Base-by-base conservation (phyloP, 1,140 invertebrate species). In the Drosophila triauraria region DNA sequence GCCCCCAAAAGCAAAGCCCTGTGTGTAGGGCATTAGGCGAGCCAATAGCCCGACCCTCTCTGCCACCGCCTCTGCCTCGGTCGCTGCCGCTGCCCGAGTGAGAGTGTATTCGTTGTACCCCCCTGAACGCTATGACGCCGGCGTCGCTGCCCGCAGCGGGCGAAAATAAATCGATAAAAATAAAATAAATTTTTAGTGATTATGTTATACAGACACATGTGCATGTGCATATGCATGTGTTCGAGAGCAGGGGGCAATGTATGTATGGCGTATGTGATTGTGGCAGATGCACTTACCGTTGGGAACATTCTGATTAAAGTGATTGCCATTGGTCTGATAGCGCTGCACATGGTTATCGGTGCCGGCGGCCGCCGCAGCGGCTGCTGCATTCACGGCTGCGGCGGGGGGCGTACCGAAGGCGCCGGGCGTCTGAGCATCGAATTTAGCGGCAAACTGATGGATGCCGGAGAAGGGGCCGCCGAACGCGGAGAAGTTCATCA, bases 401-500 rank as follows among this genome's bases (percentile, higher is more conserved):
- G 67, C 42, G 48, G 82, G 91, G 58, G 92, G 92, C 61, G 92
- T 92, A 46, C 91, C 80, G 68, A 93, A 93, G 56, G 92, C 86
- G 47, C 92, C 92, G 56, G 91, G 86, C 71, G 91, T 83, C 79
- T 90, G 79, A 69, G 91, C 90, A 74, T 93, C 92, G 78, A 93
- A 93, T 91, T 93, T 93, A 78, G 92, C 92, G 60, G 92, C 92
- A 85, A 93, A 93, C 71, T 92, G 92, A 78, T 93, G 92, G 61
- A 93, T 93, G 67, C 92, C 92, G 62, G 92, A 91, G 71, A 93
- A 93, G 38, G 92, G 92, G 57, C 92, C 92, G 60, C 92, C 92
- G 64, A 93, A 93, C 74, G 92, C 92, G 35, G 92, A 93, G 85
- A 93, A 93, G 91, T 93, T 93, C 92, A 93, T 93, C 91, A 92